Conservation (phyloP, 2,113 vertebrate species). For the Chaetodon trifascialis region DNA sequence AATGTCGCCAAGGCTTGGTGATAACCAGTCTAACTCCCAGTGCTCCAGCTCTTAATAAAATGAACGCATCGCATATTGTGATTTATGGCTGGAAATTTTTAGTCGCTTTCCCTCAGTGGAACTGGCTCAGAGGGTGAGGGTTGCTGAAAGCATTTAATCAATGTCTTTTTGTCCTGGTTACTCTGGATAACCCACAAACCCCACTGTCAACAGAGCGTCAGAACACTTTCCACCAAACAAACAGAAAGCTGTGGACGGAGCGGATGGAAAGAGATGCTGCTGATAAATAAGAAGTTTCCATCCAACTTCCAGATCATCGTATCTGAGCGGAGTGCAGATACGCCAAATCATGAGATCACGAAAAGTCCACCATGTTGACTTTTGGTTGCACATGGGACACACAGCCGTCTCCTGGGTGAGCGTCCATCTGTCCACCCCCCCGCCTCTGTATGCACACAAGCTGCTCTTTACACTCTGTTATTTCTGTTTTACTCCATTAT, state of each 20-base stretch:
- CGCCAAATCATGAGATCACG: no score
- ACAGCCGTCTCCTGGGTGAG: no score
- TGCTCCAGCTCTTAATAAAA: slow-evolving; percentile 32
- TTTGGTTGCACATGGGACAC: no score
- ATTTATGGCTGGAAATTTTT: slow-evolving; percentile 47
- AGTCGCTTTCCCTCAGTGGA: slow-evolving; percentile 11
- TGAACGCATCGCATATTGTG: slow-evolving; percentile 22
- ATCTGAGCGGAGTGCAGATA: no score
- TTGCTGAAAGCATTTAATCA: not conserved
- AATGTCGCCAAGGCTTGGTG: not conserved
- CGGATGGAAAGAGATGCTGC: not conserved
- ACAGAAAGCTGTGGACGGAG: not conserved
- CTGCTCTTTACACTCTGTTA: no score
- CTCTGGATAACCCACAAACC: not conserved
- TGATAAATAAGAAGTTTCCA: no score
- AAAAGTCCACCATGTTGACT: no score
- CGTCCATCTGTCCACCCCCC: no score
- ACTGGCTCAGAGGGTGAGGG: not conserved
- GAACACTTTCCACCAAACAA: not conserved
- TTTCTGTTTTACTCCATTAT: no score
- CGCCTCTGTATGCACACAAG: no score
- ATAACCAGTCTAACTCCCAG: not conserved
- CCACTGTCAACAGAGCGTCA: not conserved
- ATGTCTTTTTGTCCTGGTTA: not conserved
- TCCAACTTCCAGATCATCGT: no score